Base-by-base conservation (phyloP, 2,113 vertebrate genomes). In the Megaleporinus macrocephalus region DNA sequence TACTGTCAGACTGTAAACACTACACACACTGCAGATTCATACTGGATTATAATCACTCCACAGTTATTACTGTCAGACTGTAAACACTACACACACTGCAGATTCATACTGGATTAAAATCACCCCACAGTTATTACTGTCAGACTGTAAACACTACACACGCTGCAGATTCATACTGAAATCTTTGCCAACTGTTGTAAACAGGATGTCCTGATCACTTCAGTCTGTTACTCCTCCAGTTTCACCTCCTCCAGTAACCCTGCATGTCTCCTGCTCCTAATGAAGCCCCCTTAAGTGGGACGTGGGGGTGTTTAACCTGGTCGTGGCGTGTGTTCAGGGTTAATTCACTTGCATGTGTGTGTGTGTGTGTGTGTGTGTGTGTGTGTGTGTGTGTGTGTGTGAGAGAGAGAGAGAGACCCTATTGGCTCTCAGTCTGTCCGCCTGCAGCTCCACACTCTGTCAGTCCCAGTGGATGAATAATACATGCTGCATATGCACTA, bases 401-500 rank as follows among this genome's bases (percentile, higher is more conserved):
- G 49, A 7, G 49, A 16, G 14, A n/a, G 20, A n/a, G 20, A 6
- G 20, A n/a, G 53, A 5, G 53, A 57, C 53, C 53, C 53, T 57
- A 2, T 13, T 57, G 53, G 53, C 53, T 9, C 18, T 5, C 6
- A 20, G 53, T 16, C 53, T 18, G 16, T n/a, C 53, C 4, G 53
- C 53, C 53, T 57, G 53, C 53, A 57, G 53, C 53, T 57, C 53
- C 53, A 57, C 53, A 57, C 53, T n/a, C 53, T 22, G 36, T 87
- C 55, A 69, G 61, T 78, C 76, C 84, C 77, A 72, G 79, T 20
- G 80, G 61, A 89, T 89, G 63, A 90, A 89, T 88, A 86, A 90
- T 87, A 87, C 72, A 90, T 92, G 53, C 47, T 18, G 79, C 84
- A 71, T 49, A 81, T 71, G 70, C 85, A 73, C 79, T 44, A 76